These are phyloP conservation scores for Globodera ellingtonae DNA, from an alignment of 1,140 invertebrate species.

Conservation along the genomic window DNA sequence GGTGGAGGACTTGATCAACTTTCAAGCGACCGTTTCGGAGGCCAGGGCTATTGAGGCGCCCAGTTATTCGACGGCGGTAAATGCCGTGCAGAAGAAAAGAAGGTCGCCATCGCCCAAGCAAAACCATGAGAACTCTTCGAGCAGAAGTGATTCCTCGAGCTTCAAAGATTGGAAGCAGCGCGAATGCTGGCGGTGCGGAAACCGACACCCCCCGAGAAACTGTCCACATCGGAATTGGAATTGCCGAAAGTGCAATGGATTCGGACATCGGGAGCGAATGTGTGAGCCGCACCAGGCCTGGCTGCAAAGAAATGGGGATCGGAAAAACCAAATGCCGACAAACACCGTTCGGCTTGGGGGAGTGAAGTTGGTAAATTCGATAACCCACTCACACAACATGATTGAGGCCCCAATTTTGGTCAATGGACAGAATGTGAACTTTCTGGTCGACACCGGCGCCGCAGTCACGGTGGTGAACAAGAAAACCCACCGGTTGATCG, in stretches of 20 bases:
- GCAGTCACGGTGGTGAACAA: neutral
- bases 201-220: neutral
- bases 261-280: neutral
- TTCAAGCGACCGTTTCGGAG: neutral
- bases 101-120: neutral
- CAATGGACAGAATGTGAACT: neutral
- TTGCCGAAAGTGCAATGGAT: neutral
- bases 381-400: neutral
- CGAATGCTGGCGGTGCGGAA: neutral
- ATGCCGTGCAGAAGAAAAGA: neutral
- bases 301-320: no score
- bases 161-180: neutral
- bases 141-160: no score
- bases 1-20: neutral
- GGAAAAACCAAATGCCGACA: no score
- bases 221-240: neutral
- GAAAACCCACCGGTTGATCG: neutral
- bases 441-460: neutral
- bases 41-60: neutral
- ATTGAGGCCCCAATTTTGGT: neutral
- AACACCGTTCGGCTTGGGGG: neutral
- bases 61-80: neutral
- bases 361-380: neutral
- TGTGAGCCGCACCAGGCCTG: neutral
- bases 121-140: neutral